Percentiles rank a stretch among this genome's conserved stretches.
These are phyloP conservation scores for Sinosuthora webbiana DNA, from an alignment of 2,113 vertebrate genomes.

Conservation along the genomic window DNA sequence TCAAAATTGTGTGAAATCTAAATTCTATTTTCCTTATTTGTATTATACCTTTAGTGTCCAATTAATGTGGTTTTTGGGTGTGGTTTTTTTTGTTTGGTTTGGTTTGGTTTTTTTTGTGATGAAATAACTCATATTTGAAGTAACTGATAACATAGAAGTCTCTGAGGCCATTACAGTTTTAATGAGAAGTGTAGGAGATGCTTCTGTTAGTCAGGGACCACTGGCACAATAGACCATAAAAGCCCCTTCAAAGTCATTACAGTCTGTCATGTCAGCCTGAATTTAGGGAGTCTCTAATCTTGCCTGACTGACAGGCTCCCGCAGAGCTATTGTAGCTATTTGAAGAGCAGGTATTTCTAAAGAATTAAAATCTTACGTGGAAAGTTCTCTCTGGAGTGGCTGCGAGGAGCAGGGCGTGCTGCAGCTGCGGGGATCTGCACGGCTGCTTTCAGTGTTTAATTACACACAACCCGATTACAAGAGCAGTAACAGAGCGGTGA, in stretches of 20 bases:
- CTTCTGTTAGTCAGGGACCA: background rate
- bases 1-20: background rate
- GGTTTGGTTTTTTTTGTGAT: background rate
- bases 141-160: background rate
- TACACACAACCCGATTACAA: background rate
- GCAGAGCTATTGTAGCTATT: background rate
- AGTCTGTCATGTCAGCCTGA: background rate
- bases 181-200: background rate
- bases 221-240: background rate
- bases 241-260: slow-evolving; percentile 18
- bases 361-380: background rate
- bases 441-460: background rate
- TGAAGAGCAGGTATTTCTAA: background rate
- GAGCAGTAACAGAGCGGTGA: background rate
- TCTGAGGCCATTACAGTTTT: background rate
- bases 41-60: background rate
- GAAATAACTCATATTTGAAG: background rate
- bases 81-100: too few relatives aligned
- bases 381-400: background rate
- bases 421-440: background rate
- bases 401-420: background rate
- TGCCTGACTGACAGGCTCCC: slow-evolving; percentile 17
- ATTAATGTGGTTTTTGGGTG: background rate
- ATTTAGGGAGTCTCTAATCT: slow-evolving; percentile 22
- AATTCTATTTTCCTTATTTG: background rate